Conservation (phyloP, 2,113 vertebrate genomes). For the Upupa epops region DNA sequence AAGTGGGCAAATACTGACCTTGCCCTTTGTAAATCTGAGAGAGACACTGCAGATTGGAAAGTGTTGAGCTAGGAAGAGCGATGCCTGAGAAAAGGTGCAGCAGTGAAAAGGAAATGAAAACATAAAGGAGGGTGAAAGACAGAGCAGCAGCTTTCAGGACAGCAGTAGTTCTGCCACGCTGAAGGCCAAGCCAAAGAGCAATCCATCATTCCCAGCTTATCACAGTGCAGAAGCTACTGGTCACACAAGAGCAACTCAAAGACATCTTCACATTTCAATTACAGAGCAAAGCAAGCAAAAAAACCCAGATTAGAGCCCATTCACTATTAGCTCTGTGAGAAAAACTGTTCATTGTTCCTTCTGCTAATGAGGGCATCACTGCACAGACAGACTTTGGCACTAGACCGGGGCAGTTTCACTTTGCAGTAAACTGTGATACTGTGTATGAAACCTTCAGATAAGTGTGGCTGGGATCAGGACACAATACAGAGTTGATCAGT, state of each 20-base stretch:
- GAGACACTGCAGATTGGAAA: background rate
- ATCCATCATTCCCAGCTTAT: background rate
- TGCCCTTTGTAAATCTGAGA: background rate
- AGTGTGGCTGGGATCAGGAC: background rate
- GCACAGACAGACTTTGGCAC: background rate
- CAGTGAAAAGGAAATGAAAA: background rate
- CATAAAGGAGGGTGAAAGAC: background rate
- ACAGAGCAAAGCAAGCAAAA: background rate
- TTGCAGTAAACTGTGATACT: background rate
- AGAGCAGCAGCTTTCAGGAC: background rate
- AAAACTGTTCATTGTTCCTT: background rate
- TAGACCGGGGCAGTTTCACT: accelerated
- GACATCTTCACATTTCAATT: background rate
- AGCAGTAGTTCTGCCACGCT: background rate
- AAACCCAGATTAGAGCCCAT: background rate
- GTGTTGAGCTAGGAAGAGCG: background rate
- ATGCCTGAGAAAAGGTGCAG: background rate
- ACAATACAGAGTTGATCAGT: background rate
- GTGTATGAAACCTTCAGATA: background rate
- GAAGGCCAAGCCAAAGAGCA: background rate
- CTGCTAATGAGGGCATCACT: background rate
- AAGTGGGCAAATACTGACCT: background rate
- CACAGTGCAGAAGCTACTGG: background rate
- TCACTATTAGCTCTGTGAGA: background rate
- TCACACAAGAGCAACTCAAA: background rate